A percentile compares a stretch with the other conserved stretches of the same genome.
These are phyloP conservation scores for Eupleurogrammus muticus DNA, from an alignment of 2,797 vertebrate species.

Conservation along the genomic window DNA sequence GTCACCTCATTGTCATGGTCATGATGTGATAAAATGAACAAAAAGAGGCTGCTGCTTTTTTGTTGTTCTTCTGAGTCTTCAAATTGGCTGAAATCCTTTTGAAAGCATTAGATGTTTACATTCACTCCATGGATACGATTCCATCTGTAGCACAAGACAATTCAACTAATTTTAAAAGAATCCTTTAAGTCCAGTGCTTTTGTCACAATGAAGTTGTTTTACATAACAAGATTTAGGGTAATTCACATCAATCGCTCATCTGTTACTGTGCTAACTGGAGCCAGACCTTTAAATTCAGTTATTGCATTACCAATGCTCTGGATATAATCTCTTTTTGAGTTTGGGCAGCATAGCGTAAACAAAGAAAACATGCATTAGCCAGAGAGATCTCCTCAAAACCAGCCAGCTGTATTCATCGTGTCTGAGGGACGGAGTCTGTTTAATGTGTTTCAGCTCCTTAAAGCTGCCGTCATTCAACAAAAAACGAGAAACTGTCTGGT, in stretches of 20 bases:
- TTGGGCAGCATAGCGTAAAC: slow-evolving; percentile 3
- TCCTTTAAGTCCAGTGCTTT: not conserved
- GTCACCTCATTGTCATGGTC: not conserved
- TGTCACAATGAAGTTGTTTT: slow-evolving; percentile 2
- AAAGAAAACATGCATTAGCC: no score
- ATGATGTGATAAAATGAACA: slow-evolving; percentile 3
- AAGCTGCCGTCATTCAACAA: not conserved
- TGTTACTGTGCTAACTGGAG: not conserved
- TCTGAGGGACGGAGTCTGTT: not conserved
- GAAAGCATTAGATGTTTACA: not conserved
- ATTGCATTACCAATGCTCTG: not conserved
- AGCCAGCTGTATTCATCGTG: not conserved
- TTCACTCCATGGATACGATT: no score
- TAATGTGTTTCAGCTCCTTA: not conserved
- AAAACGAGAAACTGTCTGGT: not conserved
- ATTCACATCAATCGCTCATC: slow-evolving; percentile 8
- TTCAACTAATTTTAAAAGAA: not conserved
- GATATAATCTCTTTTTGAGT: not conserved
- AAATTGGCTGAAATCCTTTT: not conserved
- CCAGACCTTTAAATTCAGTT: slow-evolving; percentile 27
- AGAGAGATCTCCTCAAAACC: not conserved
- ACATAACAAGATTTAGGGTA: slow-evolving; percentile 2
- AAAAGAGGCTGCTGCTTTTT: not conserved
- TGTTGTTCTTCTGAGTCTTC: not conserved
- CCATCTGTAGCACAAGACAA: not conserved